Conservation (phyloP, 2,888 invertebrate genomes). For the Isotomurus palustris region DNA sequence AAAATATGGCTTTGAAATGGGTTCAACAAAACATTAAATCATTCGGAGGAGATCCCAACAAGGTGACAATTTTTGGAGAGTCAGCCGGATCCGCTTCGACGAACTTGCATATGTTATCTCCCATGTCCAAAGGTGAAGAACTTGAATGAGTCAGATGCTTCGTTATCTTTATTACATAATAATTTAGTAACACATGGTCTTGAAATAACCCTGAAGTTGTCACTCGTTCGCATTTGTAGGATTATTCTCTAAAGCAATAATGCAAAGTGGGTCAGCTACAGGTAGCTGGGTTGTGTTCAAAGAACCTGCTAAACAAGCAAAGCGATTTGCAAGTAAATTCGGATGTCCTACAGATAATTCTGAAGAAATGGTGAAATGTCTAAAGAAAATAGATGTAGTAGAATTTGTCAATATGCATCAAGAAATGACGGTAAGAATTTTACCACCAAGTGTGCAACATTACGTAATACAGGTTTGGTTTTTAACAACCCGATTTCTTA, state of each 20-base stretch:
- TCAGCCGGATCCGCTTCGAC: slow-evolving; percentile 18
- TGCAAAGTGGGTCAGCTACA: slow-evolving; percentile 33
- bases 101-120: slow-evolving; percentile 33
- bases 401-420: slow-evolving; percentile 27
- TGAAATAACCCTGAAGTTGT: neutral
- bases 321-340: slow-evolving; percentile 36
- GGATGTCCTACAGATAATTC: slow-evolving; percentile 27
- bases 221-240: slow-evolving; percentile 9
- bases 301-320: slow-evolving; percentile 34
- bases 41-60: slow-evolving; percentile 29
- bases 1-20: slow-evolving; percentile 16
- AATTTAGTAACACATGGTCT: neutral
- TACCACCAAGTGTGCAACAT: too few species aligned
- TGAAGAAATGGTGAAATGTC: slow-evolving; percentile 32
- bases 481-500: too few species aligned
- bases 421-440: slow-evolving; percentile 28
- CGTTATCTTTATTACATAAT: neutral
- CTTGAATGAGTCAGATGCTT: too few species aligned
- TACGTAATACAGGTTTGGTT: too few species aligned
- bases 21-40: slow-evolving; percentile 19
- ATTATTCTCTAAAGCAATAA: slow-evolving; percentile 29
- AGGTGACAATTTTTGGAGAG: slow-evolving; percentile 21
- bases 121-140: slow-evolving; percentile 27
- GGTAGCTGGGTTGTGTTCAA: slow-evolving; percentile 32
- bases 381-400: slow-evolving; percentile 27